Conservation (phyloP, 2,797 vertebrate species). For the Acrocephalus scirpaceus region DNA sequence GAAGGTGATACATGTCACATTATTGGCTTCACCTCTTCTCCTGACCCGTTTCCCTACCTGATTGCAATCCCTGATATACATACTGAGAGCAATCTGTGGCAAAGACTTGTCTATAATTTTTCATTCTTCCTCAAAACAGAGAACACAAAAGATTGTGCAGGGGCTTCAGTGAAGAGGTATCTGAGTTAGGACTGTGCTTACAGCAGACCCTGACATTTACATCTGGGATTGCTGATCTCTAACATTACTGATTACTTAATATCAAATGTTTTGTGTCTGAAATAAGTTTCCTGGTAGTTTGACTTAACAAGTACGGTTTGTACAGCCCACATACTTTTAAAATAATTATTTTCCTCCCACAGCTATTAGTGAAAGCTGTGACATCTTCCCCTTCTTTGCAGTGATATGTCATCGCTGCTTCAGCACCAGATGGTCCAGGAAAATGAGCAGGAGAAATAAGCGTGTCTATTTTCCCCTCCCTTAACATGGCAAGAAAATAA, state of each 20-base stretch:
- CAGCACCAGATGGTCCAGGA: conserved; percentile 70
- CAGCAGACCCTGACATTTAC: not conserved
- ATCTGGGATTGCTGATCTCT: conserved; percentile 2
- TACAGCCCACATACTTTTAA: conserved; percentile 63
- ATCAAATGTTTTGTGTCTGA: conserved; percentile 57
- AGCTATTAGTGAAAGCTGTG: conserved; percentile 68
- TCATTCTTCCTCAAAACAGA: not conserved
- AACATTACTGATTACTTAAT: conserved; percentile 48
- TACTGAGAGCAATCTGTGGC: not conserved
- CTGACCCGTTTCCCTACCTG: conserved; percentile 16
- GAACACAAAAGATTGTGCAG: not conserved
- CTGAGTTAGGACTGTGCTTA: not conserved
- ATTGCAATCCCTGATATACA: conserved; percentile 1
- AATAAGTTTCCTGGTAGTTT: conserved; percentile 64
- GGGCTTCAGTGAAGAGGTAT: not conserved
- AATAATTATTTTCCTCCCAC: conserved; percentile 70
- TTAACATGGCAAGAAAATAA: conserved; percentile 44
- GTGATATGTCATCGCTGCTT: conserved; percentile 70
- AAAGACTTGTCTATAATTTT: not conserved
- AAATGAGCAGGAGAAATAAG: conserved; percentile 72
- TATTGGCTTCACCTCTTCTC: conserved; percentile 6
- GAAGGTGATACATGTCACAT: not conserved
- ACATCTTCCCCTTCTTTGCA: conserved; percentile 67
- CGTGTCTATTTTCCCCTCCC: conserved; percentile 51
- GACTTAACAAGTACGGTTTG: conserved; percentile 66